Evolutionary conservation across 2,797 vertebrate species (phyloP).

Genomic region (Luscinia megarhynchos): DNA sequence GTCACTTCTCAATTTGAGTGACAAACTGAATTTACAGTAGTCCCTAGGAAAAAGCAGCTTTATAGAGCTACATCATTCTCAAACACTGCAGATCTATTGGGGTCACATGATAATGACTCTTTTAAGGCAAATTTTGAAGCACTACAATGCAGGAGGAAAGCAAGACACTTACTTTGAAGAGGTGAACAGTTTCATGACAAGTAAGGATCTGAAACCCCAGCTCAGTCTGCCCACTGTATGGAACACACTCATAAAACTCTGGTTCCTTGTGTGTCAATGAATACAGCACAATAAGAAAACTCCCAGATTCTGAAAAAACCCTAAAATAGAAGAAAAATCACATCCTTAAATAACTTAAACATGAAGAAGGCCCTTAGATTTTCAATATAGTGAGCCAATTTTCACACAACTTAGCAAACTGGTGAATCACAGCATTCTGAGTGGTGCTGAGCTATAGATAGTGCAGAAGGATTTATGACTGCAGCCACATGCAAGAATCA

Average conservation of each 20-base stretch:
- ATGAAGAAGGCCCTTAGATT: background rate
- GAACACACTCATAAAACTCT: slow-evolving; percentile 91
- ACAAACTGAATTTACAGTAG: background rate
- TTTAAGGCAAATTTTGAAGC: background rate
- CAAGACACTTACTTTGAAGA: slow-evolving; percentile 86
- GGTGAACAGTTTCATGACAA: slow-evolving; percentile 81
- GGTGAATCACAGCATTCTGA: background rate
- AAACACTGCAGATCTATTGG: background rate
- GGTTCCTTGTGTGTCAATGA: slow-evolving; percentile 87
- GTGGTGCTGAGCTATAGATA: background rate
- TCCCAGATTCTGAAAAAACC: slow-evolving; percentile 85
- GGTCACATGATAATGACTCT: background rate
- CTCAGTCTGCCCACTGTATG: slow-evolving; percentile 67
- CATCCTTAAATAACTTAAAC: background rate
- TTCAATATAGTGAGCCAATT: background rate
- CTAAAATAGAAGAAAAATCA: slow-evolving; percentile 64
- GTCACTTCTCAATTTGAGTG: background rate
- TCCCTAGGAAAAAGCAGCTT: background rate
- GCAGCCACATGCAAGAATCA: background rate
- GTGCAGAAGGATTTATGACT: background rate
- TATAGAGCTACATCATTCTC: background rate
- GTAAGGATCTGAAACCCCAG: slow-evolving; percentile 87
- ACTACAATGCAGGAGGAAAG: background rate
- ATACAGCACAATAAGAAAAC: slow-evolving; percentile 91
- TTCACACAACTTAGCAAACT: background rate